Evolutionary conservation across 2,113 vertebrate genomes (phyloP), one percentile per base, ranked within the genome.

Genomic region (Parus major): DNA sequence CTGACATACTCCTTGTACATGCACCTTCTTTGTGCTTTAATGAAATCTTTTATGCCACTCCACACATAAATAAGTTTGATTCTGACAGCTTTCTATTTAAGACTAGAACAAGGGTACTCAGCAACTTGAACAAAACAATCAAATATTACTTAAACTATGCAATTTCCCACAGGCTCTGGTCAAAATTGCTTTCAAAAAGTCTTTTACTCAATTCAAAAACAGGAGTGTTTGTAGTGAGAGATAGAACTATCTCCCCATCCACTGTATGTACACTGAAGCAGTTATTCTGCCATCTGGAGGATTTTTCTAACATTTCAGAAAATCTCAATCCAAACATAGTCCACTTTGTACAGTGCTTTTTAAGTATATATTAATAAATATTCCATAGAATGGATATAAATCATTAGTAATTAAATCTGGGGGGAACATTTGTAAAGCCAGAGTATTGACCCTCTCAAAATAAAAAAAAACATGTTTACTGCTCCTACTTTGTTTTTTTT

Each of bases 281-380:
- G 92, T 50, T 84, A 96, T 57, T 94, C 95, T 96, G 97, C 96
- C 96, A 95, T 71, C 97, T 96, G 96, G 92, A 97, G 96, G 96
- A 76, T 46, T 86, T 39, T 76, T 59, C 33, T 56, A 55, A 60
- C 6, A 35, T 52, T 91, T 71, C 82, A 73, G 50, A 76, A 82
- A 91, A 89, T 19, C 50, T 64, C 52, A 56, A 24, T 63, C 24
- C 56, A 56, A 78, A 64, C 52, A 76, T 6, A 23, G 41, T 41
- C 7, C n/a, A 11, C 25, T 91, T 41, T 23, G 20, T 42, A 65
- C 36, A 56, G 8, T 16, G 25, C 1, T 86, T 80, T 86, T 70
- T 39, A 8, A 5, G 31, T 27, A 61, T 14, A 31, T 41, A 47
- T 59, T 61, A 55, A 52, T 50, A 52, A 23, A 39, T 33, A 47